A percentile compares a stretch with the other conserved stretches of the same genome.
Evolutionary conservation across 2,888 invertebrate species (phyloP).

Genomic region (Slavum lentiscoides): DNA sequence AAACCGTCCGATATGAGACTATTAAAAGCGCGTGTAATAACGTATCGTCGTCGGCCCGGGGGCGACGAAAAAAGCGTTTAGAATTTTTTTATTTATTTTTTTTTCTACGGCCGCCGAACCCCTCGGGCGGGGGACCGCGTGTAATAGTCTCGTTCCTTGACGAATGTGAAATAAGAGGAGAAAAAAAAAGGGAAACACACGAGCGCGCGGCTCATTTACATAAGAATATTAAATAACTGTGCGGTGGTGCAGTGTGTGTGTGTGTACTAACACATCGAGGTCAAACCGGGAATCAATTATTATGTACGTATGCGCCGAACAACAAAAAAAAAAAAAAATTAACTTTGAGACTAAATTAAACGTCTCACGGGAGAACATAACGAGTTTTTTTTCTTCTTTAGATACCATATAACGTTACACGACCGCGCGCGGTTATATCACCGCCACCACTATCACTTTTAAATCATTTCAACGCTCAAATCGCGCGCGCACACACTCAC

Average conservation of each 20-base stretch:
- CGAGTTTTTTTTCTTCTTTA: conserved; percentile 16
- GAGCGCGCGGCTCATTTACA: conserved; percentile 43
- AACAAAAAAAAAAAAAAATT: conserved; percentile 6
- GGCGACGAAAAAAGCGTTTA: conserved; percentile 32
- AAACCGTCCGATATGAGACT: conserved; percentile 47
- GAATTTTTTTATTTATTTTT: not conserved
- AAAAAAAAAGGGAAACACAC: conserved; percentile 33
- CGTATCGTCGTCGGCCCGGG: conserved; percentile 22
- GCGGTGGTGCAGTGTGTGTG: not conserved
- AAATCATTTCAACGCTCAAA: too few relatives aligned
- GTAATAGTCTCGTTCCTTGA: conserved; percentile 15
- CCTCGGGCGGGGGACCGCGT: not conserved
- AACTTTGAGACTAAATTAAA: conserved; percentile 25
- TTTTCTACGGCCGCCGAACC: conserved; percentile 6
- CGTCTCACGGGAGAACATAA: not conserved
- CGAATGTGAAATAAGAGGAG: conserved; percentile 41
- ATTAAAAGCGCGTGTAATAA: conserved; percentile 18
- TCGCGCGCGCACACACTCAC: too few relatives aligned
- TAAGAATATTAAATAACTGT: conserved; percentile 39
- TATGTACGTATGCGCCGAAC: not conserved
- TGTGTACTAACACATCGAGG: not conserved
- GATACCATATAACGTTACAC: too few relatives aligned
- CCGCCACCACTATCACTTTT: too few relatives aligned
- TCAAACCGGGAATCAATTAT: conserved; percentile 43
- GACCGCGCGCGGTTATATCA: too few relatives aligned